phyloP scores from a whole-genome alignment of 2,888 invertebrate species.

The Cabera pusaria region DNA sequence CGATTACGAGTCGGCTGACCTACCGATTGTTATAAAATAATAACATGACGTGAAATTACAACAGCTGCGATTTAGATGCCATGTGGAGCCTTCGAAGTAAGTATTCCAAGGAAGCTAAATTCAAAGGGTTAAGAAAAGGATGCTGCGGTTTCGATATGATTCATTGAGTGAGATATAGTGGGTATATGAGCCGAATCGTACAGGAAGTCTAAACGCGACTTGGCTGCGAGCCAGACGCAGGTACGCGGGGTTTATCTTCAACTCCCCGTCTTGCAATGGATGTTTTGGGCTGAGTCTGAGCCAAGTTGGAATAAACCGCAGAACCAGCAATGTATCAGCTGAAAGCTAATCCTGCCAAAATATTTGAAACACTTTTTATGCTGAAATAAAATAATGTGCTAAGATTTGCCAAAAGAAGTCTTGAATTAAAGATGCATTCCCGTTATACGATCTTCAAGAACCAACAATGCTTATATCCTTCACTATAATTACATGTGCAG shows the following conservation, averaged over 20 bases:
- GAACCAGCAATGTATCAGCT: constrained; percentile 1
- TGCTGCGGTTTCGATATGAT: constrained; percentile 14
- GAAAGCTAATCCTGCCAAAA: background rate
- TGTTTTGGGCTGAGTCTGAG: constrained; percentile 6
- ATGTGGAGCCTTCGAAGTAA: constrained; percentile 38
- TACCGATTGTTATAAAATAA: constrained; percentile 39
- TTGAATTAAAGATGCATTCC: constrained; percentile 44
- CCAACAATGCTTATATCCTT: constrained; percentile 53
- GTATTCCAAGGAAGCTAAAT: constrained; percentile 33
- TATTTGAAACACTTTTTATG: too few relatives aligned
- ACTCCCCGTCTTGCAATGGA: constrained; percentile 6
- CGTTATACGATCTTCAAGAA: constrained; percentile 44
- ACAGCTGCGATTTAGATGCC: constrained; percentile 54
- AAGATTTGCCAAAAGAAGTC: too few relatives aligned
- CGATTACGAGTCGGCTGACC: constrained; percentile 51
- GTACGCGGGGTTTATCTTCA: constrained; percentile 16
- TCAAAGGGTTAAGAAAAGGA: constrained; percentile 16
- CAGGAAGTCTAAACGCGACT: constrained; percentile 30
- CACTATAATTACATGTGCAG: constrained; percentile 50
- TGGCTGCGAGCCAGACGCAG: constrained; percentile 27
- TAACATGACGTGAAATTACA: constrained; percentile 49
- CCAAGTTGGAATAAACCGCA: constrained; percentile 2
- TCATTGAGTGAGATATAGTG: constrained; percentile 1
- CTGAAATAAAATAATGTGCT: too few relatives aligned
- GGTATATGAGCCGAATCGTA: constrained; percentile 5